These are phyloP conservation scores for Halisarca cf. caerulea DNA, from an alignment of 37 sponge, comb jelly and placozoan genomes.

Conservation along the genomic window DNA sequence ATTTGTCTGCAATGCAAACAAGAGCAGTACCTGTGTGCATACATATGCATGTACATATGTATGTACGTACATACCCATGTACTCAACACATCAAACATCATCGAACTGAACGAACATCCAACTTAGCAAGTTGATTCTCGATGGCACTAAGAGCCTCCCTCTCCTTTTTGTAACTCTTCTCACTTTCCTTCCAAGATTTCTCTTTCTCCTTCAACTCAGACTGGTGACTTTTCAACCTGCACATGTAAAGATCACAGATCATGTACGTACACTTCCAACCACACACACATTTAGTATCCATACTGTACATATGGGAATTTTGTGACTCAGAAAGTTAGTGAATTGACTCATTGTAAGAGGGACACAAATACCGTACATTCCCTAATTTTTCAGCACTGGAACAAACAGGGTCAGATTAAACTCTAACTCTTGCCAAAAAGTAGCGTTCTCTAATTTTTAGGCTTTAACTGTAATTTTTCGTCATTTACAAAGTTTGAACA, in stretches of 20 bases:
- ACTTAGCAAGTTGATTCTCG: slow-evolving; percentile 44
- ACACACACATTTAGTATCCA: too few relatives aligned
- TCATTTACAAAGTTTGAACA: too few relatives aligned
- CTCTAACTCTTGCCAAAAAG: too few relatives aligned
- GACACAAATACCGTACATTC: too few relatives aligned
- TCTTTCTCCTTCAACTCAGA: slow-evolving; percentile 79
- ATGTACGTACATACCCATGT: not conserved
- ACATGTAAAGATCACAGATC: not conserved
- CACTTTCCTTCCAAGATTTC: slow-evolving; percentile 52
- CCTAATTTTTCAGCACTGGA: too few relatives aligned
- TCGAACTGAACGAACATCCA: slow-evolving; percentile 47
- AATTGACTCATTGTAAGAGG: too few relatives aligned
- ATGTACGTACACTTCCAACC: slow-evolving; percentile 7
- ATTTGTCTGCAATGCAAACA: not conserved
- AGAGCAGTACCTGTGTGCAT: not conserved
- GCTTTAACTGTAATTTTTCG: too few relatives aligned
- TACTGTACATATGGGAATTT: too few relatives aligned
- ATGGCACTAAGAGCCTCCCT: slow-evolving; percentile 41
- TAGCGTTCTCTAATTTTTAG: too few relatives aligned
- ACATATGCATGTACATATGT: not conserved
- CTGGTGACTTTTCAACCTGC: slow-evolving; percentile 58
- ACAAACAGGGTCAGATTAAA: too few relatives aligned
- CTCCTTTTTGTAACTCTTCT: slow-evolving; percentile 66
- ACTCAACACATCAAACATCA: not conserved
- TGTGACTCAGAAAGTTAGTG: too few relatives aligned